Evolutionary conservation across 2,888 invertebrate genomes (phyloP).

Genomic region (Acanthosoma haemorrhoidale): DNA sequence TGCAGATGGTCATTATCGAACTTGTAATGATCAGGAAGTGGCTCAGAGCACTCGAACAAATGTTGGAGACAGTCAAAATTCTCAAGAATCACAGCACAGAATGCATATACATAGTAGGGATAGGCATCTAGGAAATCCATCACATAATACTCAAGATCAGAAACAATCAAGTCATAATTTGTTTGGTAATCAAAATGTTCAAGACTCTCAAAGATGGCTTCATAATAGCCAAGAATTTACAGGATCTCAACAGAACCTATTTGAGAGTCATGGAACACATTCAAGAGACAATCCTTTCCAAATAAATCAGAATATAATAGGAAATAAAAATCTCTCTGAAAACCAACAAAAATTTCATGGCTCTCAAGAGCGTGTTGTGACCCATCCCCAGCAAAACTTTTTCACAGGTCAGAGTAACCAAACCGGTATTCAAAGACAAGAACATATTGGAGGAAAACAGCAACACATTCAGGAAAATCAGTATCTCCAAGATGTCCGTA

Average conservation of each 20-base stretch:
- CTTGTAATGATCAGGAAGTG: neutral
- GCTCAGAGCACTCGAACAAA: neutral
- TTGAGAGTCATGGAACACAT: neutral
- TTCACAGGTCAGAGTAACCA: neutral
- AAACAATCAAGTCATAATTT: neutral
- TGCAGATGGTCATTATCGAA: neutral
- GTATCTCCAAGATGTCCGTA: neutral
- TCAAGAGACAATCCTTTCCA: neutral
- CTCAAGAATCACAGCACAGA: neutral
- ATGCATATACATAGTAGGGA: neutral
- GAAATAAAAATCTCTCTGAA: neutral
- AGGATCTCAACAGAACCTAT: constrained; percentile 3
- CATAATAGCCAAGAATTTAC: neutral
- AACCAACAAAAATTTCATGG: constrained; percentile 5
- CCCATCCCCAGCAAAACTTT: constrained; percentile 4
- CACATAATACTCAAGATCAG: neutral
- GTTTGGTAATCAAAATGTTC: constrained; percentile 18
- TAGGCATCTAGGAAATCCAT: neutral
- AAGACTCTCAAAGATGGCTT: constrained; percentile 8
- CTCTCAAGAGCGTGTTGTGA: neutral
- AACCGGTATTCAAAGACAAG: neutral
- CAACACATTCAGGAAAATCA: constrained; percentile 21
- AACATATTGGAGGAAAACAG: constrained; percentile 15
- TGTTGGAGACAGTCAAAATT: neutral
- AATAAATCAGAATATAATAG: neutral